Evolutionary conservation across 2,888 invertebrate genomes (phyloP), one percentile per base, ranked within the genome.

Genomic region (Aromia moschata): DNA sequence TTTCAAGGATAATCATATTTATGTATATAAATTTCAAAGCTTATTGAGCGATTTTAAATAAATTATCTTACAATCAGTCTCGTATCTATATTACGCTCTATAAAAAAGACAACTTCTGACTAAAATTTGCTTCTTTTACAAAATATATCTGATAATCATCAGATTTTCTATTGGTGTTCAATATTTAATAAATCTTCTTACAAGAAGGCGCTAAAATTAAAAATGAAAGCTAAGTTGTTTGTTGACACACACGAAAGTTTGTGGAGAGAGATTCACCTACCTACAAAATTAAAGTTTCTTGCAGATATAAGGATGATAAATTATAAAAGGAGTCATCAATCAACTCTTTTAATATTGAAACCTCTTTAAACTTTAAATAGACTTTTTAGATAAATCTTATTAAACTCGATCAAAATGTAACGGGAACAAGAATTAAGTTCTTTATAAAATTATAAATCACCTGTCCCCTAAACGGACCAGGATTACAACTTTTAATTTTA

Each of bases 261-360:
- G 11, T 15, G 15, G 41, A 37, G 30, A 38, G 33, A 17, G 40
- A 31, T 52, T 41, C 52, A 52, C 52, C 52, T 52, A 56, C 53
- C 63, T 46, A 59, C 62, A 61, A 64, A 66, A 66, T 66, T 66
- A 64, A 69, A 68, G 56, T 64, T 67, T 60, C 62, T 57, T 55
- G 38, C 47, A 57, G 63, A 65, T 62, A 69, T 52, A 64, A 58
- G 56, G 62, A 68, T 70, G 69, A 71, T 71, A 69, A 69, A 71
- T 70, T 68, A 67, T 67, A 56, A 60, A 62, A 59, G 14, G 46
- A 59, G 65, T 65, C 69, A 71, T 71, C 69, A 70, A 71, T 71
- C 71, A 71, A 70, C 59, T 61, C 61, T 58, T 60, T 65, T 68
- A 62, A 65, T 68, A 70, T 63, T 62, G 62, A 68, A 69, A 64